Conservation (phyloP, 2,113 vertebrate genomes). For the Gambusia affinis region DNA sequence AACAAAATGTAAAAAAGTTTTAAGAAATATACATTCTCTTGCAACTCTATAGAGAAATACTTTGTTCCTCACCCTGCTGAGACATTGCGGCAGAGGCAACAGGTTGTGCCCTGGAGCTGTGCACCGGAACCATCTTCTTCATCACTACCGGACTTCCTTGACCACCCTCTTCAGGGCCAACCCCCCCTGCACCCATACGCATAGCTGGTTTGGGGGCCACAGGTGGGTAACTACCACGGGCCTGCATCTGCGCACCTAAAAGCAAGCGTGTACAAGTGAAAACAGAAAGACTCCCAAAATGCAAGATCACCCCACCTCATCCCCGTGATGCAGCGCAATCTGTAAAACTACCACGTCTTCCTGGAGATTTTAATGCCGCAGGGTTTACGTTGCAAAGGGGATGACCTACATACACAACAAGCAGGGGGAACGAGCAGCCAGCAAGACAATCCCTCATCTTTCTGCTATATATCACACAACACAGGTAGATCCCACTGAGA, state of each 20-base stretch:
- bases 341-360: conserved; percentile 49
- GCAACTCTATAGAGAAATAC: background rate
- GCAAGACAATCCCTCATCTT: conserved; percentile 2
- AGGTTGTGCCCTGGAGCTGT: conserved; percentile 74
- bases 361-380: conserved; percentile 66
- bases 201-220: conserved; percentile 72
- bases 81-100: conserved; percentile 32
- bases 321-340: conserved; percentile 57
- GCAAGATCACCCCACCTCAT: conserved; percentile 42
- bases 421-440: conserved; percentile 39
- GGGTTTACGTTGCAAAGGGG: conserved; percentile 62
- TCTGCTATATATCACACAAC: conserved; percentile 22
- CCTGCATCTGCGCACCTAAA: conserved; percentile 58
- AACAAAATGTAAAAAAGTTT: too few species aligned
- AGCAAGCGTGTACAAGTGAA: conserved; percentile 21
- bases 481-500: conserved; percentile 44
- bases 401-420: conserved; percentile 72
- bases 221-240: conserved; percentile 69
- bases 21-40: too few species aligned
- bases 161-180: conserved; percentile 54
- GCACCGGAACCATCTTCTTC: conserved; percentile 82
- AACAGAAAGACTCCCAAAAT: conserved; percentile 26
- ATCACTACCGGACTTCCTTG: conserved; percentile 75
- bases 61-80: conserved; percentile 79
- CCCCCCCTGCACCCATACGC: conserved; percentile 60